Conservation (phyloP, 1,140 invertebrate genomes). For the Pogonognathellus flavescens region DNA sequence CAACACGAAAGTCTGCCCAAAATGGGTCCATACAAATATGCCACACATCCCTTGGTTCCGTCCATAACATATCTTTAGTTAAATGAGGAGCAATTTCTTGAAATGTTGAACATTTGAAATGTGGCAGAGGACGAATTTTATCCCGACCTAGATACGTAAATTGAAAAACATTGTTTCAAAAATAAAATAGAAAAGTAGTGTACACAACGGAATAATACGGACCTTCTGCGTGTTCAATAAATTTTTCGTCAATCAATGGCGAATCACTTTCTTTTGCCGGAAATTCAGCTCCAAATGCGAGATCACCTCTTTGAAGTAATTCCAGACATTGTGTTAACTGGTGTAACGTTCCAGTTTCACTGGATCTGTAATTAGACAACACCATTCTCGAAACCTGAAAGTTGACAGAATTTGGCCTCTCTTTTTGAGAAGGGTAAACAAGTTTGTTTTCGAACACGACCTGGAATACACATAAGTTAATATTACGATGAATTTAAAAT, state of each 20-base stretch:
- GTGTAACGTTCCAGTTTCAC: slow-evolving; percentile 76
- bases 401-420: slow-evolving; percentile 85
- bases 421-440: slow-evolving; percentile 81
- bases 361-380: slow-evolving; percentile 83
- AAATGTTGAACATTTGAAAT: slow-evolving; percentile 58
- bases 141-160: slow-evolving; percentile 50
- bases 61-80: slow-evolving; percentile 81
- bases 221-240: slow-evolving; percentile 81
- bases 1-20: slow-evolving; percentile 88
- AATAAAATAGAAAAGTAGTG: too few species aligned
- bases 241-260: slow-evolving; percentile 81
- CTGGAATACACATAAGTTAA: slow-evolving; percentile 72
- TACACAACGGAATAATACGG: slow-evolving; percentile 54
- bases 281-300: slow-evolving; percentile 82
- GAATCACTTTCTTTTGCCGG: slow-evolving; percentile 78
- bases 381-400: slow-evolving; percentile 82
- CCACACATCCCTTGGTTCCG: slow-evolving; percentile 88
- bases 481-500: slow-evolving; percentile 59
- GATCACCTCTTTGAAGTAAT: slow-evolving; percentile 78
- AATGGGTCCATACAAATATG: slow-evolving; percentile 88
- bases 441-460: slow-evolving; percentile 79
- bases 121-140: slow-evolving; percentile 37
- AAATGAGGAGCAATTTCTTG: slow-evolving; percentile 68
- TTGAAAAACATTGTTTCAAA: background rate
- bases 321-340: slow-evolving; percentile 82